Evolutionary conservation across 2,888 invertebrate species (phyloP).

Genomic region (Lochmaea capreae): DNA sequence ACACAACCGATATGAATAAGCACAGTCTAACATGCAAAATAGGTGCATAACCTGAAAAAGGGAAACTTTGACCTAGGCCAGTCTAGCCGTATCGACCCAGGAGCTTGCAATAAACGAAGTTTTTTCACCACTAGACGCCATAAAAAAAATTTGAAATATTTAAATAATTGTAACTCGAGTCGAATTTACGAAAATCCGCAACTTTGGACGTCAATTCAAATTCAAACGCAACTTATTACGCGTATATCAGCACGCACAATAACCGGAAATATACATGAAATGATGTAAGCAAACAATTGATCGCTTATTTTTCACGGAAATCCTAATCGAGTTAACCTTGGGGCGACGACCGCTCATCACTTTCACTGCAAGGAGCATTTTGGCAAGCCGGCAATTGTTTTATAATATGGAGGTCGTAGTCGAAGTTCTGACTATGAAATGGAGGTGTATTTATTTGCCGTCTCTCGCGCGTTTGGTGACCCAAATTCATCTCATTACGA

Average conservation of each 20-base stretch:
- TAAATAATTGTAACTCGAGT: not conserved
- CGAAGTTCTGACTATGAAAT: conserved; percentile 6
- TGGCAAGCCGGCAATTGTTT: conserved; percentile 53
- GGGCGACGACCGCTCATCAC: conserved; percentile 46
- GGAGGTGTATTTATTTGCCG: conserved; percentile 23
- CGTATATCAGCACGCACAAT: conserved; percentile 36
- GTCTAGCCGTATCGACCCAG: conserved; percentile 69
- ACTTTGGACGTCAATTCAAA: conserved; percentile 5
- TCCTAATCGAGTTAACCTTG: conserved; percentile 55
- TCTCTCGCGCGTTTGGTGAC: conserved; percentile 14
- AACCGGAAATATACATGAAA: conserved; percentile 53
- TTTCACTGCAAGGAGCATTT: conserved; percentile 54
- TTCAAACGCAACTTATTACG: conserved; percentile 13
- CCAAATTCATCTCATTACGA: conserved; percentile 38
- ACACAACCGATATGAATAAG: conserved; percentile 33
- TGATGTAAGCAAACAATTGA: conserved; percentile 56
- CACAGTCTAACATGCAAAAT: conserved; percentile 45
- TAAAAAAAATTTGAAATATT: not conserved
- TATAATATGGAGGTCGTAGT: conserved; percentile 50
- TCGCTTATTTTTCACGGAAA: conserved; percentile 55
- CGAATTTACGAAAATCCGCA: not conserved
- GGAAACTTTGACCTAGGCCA: conserved; percentile 58
- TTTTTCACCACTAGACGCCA: not conserved
- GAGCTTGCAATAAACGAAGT: conserved; percentile 4
- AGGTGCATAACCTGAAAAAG: conserved; percentile 46